phyloP scores from a whole-genome alignment of 2,888 invertebrate species.

The Lasioglossum villosulum region DNA sequence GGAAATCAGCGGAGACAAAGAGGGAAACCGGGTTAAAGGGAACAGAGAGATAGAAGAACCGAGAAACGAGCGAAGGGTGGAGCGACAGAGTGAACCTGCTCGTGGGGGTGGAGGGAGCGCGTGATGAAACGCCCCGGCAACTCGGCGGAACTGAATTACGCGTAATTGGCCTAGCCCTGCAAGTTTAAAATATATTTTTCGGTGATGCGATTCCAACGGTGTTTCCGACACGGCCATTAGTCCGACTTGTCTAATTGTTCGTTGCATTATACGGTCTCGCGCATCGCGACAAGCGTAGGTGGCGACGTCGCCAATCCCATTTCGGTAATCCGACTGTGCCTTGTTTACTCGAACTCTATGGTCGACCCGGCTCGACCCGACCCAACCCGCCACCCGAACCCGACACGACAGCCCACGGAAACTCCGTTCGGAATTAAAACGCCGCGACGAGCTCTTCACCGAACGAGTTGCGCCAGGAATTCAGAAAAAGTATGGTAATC shows the following conservation, averaged over 20 bases:
- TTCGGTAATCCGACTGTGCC: constrained; percentile 73
- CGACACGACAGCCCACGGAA: constrained; percentile 27
- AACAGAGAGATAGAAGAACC: constrained; percentile 24
- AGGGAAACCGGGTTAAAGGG: constrained; percentile 22
- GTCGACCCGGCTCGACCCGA: constrained; percentile 20
- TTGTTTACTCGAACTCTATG: constrained; percentile 60
- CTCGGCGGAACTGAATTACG: constrained; percentile 73
- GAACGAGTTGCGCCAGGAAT: constrained; percentile 36
- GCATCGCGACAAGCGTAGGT: constrained; percentile 50
- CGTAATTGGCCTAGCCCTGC: constrained; percentile 75
- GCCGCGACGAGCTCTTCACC: constrained; percentile 30
- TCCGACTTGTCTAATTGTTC: constrained; percentile 73
- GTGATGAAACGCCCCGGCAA: constrained; percentile 56
- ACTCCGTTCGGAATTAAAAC: constrained; percentile 50
- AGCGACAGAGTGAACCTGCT: not conserved
- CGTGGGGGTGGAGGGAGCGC: constrained; percentile 17
- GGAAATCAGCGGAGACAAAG: constrained; percentile 20
- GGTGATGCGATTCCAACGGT: constrained; percentile 71
- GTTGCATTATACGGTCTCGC: constrained; percentile 50
- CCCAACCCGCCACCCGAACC: not conserved
- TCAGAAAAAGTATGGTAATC: constrained; percentile 45
- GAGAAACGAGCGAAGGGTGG: constrained; percentile 19
- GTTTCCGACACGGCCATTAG: constrained; percentile 72
- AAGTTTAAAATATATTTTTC: constrained; percentile 78
- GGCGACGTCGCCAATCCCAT: constrained; percentile 75